A percentile compares a stretch with the other conserved stretches of the same genome.
Evolutionary conservation across 64 coral and sea anemone species (phyloP).

Genomic region (Actinia tenebrosa): DNA sequence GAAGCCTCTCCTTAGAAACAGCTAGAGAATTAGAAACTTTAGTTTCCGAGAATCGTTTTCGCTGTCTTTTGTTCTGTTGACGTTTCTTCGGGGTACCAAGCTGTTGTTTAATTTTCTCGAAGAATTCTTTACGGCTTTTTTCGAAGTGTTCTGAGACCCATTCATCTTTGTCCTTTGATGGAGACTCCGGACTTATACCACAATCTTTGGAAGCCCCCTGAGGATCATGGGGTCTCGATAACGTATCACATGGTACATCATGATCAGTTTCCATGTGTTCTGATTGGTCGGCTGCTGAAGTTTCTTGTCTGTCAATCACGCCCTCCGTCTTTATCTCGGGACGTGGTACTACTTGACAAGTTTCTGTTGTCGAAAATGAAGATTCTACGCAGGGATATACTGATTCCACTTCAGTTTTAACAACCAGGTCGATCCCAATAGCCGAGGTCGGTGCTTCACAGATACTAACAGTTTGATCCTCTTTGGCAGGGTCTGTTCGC

Average conservation of each 20-base stretch:
- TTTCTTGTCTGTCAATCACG: background rate
- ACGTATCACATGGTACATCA: background rate
- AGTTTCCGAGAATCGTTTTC: constrained; percentile 60
- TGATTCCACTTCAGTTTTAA: background rate
- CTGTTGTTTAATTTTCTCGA: constrained; percentile 46
- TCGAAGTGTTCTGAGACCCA: background rate
- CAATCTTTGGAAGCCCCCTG: background rate
- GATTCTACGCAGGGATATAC: background rate
- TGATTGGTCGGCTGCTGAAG: background rate
- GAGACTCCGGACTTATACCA: background rate
- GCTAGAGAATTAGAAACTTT: constrained; percentile 69
- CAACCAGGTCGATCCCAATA: background rate
- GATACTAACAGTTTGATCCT: background rate
- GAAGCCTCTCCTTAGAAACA: constrained; percentile 53
- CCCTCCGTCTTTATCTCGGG: background rate
- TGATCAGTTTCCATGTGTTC: background rate
- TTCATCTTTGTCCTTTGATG: background rate
- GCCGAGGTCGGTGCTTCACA: background rate
- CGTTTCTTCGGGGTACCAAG: constrained; percentile 25
- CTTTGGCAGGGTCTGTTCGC: background rate
- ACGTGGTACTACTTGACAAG: background rate
- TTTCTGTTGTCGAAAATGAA: background rate
- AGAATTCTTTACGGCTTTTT: constrained; percentile 23
- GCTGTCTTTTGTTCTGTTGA: constrained; percentile 35
- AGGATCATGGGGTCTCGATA: background rate